Evolutionary conservation across 2,797 vertebrate genomes (phyloP).

Genomic region (Podarcis siculus): DNA sequence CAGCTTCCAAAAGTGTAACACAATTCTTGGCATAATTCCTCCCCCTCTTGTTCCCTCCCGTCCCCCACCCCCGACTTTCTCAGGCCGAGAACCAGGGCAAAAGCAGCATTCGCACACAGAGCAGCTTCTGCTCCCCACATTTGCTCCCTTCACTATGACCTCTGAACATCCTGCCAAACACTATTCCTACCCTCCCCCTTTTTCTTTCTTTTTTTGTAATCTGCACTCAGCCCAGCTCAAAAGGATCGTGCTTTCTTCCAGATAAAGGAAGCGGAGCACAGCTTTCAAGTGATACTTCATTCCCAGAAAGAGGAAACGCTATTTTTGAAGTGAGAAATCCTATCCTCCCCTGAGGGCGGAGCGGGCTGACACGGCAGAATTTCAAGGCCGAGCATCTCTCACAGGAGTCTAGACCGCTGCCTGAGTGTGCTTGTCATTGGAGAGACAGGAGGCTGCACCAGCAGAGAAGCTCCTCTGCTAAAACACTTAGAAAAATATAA

Average conservation of each 20-base stretch:
- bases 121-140: too few species aligned
- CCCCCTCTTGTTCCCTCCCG: background rate
- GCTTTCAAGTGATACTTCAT: background rate
- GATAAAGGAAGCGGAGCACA: background rate
- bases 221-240: background rate
- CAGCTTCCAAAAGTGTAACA: background rate
- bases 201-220: too few species aligned
- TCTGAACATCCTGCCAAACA: background rate
- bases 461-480: background rate
- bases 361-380: background rate
- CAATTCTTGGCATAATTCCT: background rate
- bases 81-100: background rate
- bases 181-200: too few species aligned
- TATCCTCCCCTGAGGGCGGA: background rate
- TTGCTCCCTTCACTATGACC: accelerated
- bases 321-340: conserved; percentile 1
- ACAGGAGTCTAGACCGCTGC: too few species aligned
- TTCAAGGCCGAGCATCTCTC: background rate
- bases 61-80: accelerated
- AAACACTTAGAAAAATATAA: background rate
- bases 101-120: background rate
- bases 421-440: background rate
- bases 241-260: background rate
- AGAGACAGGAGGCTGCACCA: too few species aligned
- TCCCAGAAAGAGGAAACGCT: background rate